A percentile compares a stretch with the other conserved stretches of the same genome.
phyloP scores from a whole-genome alignment of 2,888 invertebrate genomes.

The Orthosia incerta region DNA sequence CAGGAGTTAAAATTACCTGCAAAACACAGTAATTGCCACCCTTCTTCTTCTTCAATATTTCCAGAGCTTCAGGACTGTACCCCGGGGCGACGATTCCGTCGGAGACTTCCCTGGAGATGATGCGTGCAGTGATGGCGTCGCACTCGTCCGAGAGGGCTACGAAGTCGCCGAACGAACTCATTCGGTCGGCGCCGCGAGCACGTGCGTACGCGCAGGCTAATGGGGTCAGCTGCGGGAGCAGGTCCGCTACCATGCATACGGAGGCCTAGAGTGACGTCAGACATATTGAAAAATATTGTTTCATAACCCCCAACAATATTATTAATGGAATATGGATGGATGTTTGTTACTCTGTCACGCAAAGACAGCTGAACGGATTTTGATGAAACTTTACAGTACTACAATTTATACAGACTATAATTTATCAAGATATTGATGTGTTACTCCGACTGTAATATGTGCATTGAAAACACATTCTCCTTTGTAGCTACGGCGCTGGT shows the following conservation, averaged over 20 bases:
- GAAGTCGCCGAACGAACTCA: conserved; percentile 99
- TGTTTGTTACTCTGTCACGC: too few relatives aligned
- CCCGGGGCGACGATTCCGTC: conserved; percentile 99
- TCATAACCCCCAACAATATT: background rate
- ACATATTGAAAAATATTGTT: background rate
- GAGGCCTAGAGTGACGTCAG: conserved; percentile 92
- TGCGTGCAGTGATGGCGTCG: conserved; percentile 97
- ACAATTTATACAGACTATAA: too few relatives aligned
- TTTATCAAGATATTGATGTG: too few relatives aligned
- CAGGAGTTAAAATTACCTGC: conserved; percentile 91
- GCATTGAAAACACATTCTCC: too few relatives aligned
- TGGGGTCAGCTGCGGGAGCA: conserved; percentile 94
- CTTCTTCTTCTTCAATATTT: conserved; percentile 98
- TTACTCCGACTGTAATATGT: too few relatives aligned
- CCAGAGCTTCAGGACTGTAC: conserved; percentile 95
- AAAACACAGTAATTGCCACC: conserved; percentile 97
- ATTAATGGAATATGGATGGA: too few relatives aligned
- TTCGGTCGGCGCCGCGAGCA: conserved; percentile 99
- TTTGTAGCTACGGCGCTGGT: too few relatives aligned
- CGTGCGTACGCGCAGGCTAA: conserved; percentile 98
- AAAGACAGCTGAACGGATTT: too few relatives aligned
- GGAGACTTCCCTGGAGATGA: conserved; percentile 98
- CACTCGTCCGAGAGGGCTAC: conserved; percentile 98
- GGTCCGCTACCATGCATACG: conserved; percentile 98
- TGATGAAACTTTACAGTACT: too few relatives aligned